phyloP scores from a whole-genome alignment of 2,113 vertebrate genomes.

The Periophthalmus modestus region DNA sequence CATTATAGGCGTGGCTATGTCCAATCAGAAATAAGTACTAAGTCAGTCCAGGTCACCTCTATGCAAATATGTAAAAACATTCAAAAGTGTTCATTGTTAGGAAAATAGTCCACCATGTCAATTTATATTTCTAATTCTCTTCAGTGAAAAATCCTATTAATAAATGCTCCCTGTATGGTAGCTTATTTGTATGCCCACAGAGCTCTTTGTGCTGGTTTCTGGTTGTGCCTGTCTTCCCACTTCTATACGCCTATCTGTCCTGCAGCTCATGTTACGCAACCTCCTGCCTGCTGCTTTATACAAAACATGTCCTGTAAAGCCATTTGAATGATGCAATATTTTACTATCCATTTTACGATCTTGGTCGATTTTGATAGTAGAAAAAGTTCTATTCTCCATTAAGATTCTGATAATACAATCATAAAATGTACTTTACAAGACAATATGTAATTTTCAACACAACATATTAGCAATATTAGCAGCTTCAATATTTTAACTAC shows the following conservation, averaged over 20 bases:
- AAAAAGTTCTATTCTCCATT: not conserved
- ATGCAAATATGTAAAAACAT: slow-evolving; percentile 1
- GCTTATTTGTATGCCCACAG: not conserved
- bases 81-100: not conserved
- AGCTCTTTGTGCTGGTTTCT: slow-evolving; percentile 2
- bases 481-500: too few relatives aligned
- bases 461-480: too few relatives aligned
- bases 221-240: slow-evolving; percentile 12
- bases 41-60: not conserved
- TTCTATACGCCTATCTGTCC: slow-evolving; percentile 10
- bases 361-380: too few relatives aligned
- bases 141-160: not conserved
- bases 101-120: not conserved
- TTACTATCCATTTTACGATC: too few relatives aligned
- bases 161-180: not conserved
- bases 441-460: too few relatives aligned
- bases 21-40: not conserved
- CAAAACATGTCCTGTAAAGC: not conserved
- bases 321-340: not conserved
- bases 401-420: too few relatives aligned
- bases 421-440: too few relatives aligned
- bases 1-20: not conserved
- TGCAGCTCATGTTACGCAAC: slow-evolving; percentile 10
- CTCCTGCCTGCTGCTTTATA: not conserved
- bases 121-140: not conserved